Percentiles rank a stretch among this genome's conserved stretches.
Evolutionary conservation across 2,888 invertebrate species (phyloP).

Genomic region (Galerucella calmariensis): DNA sequence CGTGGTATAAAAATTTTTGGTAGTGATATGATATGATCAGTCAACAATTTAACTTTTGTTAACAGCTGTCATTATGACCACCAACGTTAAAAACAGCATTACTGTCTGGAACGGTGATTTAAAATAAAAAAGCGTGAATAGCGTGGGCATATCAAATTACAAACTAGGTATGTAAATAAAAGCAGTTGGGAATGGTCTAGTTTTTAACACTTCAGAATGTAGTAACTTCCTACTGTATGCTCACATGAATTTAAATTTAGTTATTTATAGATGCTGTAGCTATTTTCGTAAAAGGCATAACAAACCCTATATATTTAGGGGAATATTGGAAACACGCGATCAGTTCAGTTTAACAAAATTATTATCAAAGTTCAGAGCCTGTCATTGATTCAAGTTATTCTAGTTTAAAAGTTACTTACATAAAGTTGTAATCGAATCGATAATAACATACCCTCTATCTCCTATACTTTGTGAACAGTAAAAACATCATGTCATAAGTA

Average conservation of each 20-base stretch:
- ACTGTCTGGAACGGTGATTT: constrained; percentile 21
- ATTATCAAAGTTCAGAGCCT: background rate
- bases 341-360: background rate
- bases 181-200: constrained; percentile 23
- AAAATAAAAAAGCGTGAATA: constrained; percentile 21
- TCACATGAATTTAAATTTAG: constrained; percentile 53
- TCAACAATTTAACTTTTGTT: background rate
- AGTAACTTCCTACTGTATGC: constrained; percentile 55
- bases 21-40: constrained; percentile 3
- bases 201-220: constrained; percentile 46
- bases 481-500: background rate
- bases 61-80: constrained; percentile 2
- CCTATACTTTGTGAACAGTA: background rate
- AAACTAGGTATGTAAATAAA: constrained; percentile 27
- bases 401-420: constrained; percentile 6
- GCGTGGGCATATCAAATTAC: constrained; percentile 33
- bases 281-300: constrained; percentile 56
- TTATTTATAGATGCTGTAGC: constrained; percentile 54
- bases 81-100: background rate
- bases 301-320: constrained; percentile 50
- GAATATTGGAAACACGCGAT: constrained; percentile 16
- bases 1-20: background rate
- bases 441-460: constrained; percentile 15
- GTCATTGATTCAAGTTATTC: background rate
- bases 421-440: background rate